phyloP scores from a whole-genome alignment of 2,797 vertebrate genomes.

The Dendrocincla tyrannina region DNA sequence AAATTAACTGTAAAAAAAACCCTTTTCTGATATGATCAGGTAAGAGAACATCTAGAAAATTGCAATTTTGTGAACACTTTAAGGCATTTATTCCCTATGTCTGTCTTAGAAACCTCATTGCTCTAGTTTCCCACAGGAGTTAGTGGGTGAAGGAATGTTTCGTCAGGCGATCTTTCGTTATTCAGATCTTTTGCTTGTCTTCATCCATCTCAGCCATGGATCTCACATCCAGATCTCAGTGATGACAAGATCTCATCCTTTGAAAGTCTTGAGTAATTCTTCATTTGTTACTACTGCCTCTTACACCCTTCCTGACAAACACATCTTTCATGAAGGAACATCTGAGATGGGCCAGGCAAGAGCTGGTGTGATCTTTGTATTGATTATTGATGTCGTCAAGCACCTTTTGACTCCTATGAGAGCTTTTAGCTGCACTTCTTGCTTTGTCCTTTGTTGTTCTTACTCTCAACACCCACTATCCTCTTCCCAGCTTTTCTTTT shows the following conservation, averaged over 20 bases:
- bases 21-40: neutral
- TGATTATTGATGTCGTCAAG: neutral
- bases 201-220: neutral
- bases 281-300: neutral
- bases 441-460: neutral
- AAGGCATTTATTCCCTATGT: neutral
- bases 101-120: neutral
- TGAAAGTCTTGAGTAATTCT: neutral
- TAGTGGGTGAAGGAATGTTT: neutral
- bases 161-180: neutral
- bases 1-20: neutral
- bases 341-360: neutral
- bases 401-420: neutral
- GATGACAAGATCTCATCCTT: neutral
- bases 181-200: neutral
- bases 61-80: neutral
- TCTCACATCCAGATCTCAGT: neutral
- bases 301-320: neutral
- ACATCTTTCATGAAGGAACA: neutral
- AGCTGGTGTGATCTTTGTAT: neutral
- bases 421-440: neutral
- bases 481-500: neutral
- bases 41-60: neutral
- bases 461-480: neutral
- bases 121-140: neutral